Evolutionary conservation across 2,113 vertebrate genomes (phyloP).

Genomic region (Phaetusa simplex): DNA sequence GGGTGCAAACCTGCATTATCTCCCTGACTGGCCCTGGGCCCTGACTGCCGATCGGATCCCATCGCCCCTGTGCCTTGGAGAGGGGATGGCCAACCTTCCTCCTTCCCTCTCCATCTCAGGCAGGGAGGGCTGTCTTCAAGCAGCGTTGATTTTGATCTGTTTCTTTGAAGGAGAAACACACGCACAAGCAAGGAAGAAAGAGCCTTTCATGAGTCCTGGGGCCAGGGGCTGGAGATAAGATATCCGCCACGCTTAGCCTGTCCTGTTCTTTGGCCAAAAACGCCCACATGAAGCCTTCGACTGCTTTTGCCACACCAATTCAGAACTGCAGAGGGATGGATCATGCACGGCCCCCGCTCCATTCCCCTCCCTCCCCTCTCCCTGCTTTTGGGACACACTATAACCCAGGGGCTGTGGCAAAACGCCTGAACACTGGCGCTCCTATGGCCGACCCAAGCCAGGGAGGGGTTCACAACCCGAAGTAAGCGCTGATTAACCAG

Average conservation of each 20-base stretch:
- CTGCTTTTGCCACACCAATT: not conserved
- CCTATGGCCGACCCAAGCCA: accelerated
- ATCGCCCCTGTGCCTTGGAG: accelerated
- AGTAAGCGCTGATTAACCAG: not conserved
- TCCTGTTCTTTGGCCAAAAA: not conserved
- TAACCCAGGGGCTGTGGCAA: not conserved
- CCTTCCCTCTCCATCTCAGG: not conserved
- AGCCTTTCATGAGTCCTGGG: not conserved
- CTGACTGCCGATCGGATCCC: not conserved
- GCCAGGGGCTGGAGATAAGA: not conserved
- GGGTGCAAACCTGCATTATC: not conserved
- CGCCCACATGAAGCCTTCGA: accelerated
- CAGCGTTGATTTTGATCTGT: not conserved
- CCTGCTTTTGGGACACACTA: accelerated
- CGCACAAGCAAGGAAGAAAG: not conserved
- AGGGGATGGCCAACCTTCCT: not conserved
- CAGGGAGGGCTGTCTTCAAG: not conserved
- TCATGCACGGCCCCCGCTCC: not conserved
- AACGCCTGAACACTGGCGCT: accelerated
- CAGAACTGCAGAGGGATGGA: not conserved
- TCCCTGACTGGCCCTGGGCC: accelerated
- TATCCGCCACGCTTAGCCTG: not conserved
- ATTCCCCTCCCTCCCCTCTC: not conserved
- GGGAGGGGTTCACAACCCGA: not conserved
- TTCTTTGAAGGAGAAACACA: not conserved